Evolutionary conservation across 2,888 invertebrate species (phyloP), one percentile per base, ranked within the genome.

Genomic region (Trachelus stipa): DNA sequence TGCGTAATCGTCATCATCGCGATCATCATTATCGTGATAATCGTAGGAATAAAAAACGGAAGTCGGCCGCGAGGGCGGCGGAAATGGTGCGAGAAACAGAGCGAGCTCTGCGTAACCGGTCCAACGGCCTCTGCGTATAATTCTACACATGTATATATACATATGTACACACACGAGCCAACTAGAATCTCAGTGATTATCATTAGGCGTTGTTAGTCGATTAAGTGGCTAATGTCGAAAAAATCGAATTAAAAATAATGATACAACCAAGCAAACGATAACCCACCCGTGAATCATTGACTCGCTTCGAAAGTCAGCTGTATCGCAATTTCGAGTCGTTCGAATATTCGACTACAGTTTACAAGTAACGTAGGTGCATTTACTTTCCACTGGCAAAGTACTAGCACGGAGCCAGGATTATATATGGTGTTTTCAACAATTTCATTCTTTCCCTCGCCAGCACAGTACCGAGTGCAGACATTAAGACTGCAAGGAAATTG

Each of bases 1-100:
- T 23, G 9, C 56, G 23, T 56, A 56, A 56, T 23, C 71, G 71
- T 34, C 31, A 31, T 71, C 33, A 71, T 71, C 1, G 71, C 71
- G 71, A 71, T 71, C 12, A 15, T 71, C 3, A 15, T 75, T 77
- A 71, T 34, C 75, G 71, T 1, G 40, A 34, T 68, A 23, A 33
- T 37, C 74, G 74, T n/a, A 74, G 31, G 77, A 69, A 34, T 40
- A 75, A 79, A 74, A 79, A 79, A 76, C 76, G 79, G 79, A 79
- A 79, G 79, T 77, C 76, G 79, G 76, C 76, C 76, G 79, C 76
- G 68, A 73, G 79, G 79, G 76, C 73, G 69, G 69, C 76, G 79
- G 79, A 79, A 79, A 79, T 79, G 76, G 79, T 76, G 79, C 79
- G 79, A 73, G 79, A 79, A 79, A 79, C 79, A 79, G 79, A 79